Evolutionary conservation across 1,140 invertebrate genomes (phyloP).

Genomic region (Brachionus manjavacas): DNA sequence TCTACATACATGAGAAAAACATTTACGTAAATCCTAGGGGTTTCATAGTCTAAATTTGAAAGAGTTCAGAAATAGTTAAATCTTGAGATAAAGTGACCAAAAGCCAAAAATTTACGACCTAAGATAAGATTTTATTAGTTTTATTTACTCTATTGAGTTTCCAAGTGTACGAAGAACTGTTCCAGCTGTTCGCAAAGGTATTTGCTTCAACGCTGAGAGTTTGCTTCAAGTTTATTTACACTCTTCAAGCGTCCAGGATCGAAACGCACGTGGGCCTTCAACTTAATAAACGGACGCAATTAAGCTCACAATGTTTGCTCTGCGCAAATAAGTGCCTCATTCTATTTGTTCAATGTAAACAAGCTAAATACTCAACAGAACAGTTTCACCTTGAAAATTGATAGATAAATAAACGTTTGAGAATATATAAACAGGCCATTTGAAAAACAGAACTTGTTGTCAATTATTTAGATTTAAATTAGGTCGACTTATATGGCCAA

Average conservation of each 20-base stretch:
- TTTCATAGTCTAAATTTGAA: neutral
- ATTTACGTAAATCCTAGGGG: neutral
- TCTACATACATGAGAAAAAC: neutral
- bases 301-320: neutral
- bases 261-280: conserved; percentile 16
- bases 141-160: neutral
- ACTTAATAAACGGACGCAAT: conserved; percentile 21
- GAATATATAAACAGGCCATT: conserved; percentile 21
- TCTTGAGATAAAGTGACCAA: neutral
- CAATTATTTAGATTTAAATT: neutral
- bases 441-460: neutral
- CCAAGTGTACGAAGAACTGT: neutral
- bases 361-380: conserved; percentile 28
- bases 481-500: neutral
- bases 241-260: neutral
- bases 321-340: neutral
- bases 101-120: neutral
- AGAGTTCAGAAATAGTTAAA: neutral
- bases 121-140: neutral
- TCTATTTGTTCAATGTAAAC: conserved; percentile 24
- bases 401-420: conserved; percentile 15
- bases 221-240: neutral
- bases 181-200: conserved; percentile 2
- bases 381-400: conserved; percentile 14
- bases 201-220: neutral